Evolutionary conservation across 2,113 vertebrate species (phyloP).

Genomic region (Megaceryle maxima): DNA sequence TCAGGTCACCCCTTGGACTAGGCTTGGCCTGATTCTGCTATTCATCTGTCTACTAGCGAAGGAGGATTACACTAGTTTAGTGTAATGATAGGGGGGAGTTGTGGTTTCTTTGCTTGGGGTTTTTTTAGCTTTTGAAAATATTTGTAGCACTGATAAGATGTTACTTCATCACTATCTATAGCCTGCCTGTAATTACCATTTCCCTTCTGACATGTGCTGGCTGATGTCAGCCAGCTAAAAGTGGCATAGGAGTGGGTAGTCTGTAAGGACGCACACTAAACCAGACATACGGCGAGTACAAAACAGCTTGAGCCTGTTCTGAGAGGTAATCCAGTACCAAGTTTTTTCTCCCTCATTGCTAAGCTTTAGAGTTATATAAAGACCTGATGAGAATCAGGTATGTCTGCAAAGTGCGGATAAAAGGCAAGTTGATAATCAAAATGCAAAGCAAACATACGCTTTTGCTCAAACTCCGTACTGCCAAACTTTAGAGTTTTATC

Average conservation of each 20-base stretch:
- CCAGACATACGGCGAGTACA: rapidly evolving
- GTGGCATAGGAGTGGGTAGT: background rate
- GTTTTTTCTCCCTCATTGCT: background rate
- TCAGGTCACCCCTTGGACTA: background rate
- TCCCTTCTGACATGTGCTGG: background rate
- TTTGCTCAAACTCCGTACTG: background rate
- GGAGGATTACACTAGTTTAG: background rate
- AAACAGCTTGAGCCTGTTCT: background rate
- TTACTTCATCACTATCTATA: background rate
- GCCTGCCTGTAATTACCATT: background rate
- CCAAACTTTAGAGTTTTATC: background rate
- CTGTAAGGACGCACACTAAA: background rate
- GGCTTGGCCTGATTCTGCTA: background rate
- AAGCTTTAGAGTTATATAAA: background rate
- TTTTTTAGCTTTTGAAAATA: background rate
- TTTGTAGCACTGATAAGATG: background rate
- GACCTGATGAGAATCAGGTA: background rate
- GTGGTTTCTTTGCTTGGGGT: background rate
- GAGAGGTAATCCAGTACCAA: background rate
- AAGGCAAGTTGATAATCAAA: background rate
- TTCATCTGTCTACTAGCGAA: background rate
- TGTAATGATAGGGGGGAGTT: background rate
- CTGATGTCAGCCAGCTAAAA: background rate
- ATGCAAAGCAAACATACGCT: background rate
- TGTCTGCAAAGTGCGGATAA: rapidly evolving